Base-by-base conservation (phyloP, 2,888 invertebrate genomes). In the Chrysina gloriosa region DNA sequence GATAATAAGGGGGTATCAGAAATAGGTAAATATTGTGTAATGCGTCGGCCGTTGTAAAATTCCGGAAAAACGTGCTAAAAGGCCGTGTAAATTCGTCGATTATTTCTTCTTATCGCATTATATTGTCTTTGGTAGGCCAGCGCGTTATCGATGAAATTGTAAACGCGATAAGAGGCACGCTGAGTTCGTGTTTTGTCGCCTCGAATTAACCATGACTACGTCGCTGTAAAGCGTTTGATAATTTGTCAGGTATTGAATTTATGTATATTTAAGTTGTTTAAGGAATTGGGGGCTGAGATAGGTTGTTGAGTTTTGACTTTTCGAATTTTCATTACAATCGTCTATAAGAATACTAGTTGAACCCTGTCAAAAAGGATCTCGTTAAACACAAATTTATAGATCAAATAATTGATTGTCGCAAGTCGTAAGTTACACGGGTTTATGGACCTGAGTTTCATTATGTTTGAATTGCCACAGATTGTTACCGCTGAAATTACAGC, bases 181-280 rank as follows among this genome's bases (percentile, higher is more conserved):
- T n/a, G 19, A 14, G 52, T 52, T 52, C 9, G 29, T 9, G 31
- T 52, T 52, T 16, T 14, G 31, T 52, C 52, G 52, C 11, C 52
- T 52, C 31, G 19, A 31, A 52, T 52, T 52, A 31, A 31, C 31
- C 16, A 23, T 31, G 45, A 45, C 21, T 45, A 45, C 45, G 16
- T 45, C 19, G 19, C 45, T 42, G 52, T 27, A 31, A 29, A 52
- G 29, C 31, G 52, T 52, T 52, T 31, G 52, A 52, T 52, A 52
- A 52, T 52, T 52, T 29, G 31, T 31, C 31, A 52, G 19, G 21
- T n/a, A 45, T 45, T 9, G 45, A 21, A 19, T 45, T 45, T 45
- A 45, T 45, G 45, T 14, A 7, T 42, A 14, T 14, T n/a, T 42
- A 42, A 42, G 42, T 16, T 16, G 45, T 45, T 16, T 21, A 45